phyloP scores from a whole-genome alignment of 2,113 vertebrate genomes.

The Dinomys branickii region DNA sequence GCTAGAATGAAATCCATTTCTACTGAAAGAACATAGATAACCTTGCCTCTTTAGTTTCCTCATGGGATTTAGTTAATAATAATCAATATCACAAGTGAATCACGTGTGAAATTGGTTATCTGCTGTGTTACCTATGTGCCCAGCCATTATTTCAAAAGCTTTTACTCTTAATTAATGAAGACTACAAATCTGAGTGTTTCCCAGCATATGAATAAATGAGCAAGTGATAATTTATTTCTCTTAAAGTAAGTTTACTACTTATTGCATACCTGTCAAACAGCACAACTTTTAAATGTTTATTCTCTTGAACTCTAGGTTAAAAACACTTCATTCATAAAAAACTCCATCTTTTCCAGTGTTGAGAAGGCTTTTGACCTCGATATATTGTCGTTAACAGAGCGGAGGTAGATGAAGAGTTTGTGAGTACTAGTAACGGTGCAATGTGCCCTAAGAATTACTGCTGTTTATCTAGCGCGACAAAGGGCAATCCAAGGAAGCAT shows the following conservation, averaged over 20 bases:
- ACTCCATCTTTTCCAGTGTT: background rate
- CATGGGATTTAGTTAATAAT: background rate
- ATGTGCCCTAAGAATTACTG: background rate
- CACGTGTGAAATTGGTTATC: background rate
- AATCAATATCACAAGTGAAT: background rate
- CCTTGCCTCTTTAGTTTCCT: background rate
- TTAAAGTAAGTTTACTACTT: background rate
- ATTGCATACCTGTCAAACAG: background rate
- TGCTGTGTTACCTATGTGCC: background rate
- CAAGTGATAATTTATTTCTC: background rate
- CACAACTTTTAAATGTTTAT: background rate
- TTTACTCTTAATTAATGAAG: background rate
- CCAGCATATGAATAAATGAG: background rate
- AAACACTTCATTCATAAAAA: background rate
- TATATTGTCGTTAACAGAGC: background rate
- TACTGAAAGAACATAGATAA: background rate
- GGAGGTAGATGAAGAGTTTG: background rate
- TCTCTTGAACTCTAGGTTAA: background rate
- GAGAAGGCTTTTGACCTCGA: background rate
- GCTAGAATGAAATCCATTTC: background rate
- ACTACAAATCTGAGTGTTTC: background rate
- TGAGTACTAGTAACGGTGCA: background rate
- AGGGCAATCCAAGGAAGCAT: background rate
- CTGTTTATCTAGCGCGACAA: background rate
- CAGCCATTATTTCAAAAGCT: background rate